A percentile compares a stretch with the other conserved stretches of the same genome.
phyloP scores from a whole-genome alignment of 2,113 vertebrate species.

The Gavialis gangeticus region DNA sequence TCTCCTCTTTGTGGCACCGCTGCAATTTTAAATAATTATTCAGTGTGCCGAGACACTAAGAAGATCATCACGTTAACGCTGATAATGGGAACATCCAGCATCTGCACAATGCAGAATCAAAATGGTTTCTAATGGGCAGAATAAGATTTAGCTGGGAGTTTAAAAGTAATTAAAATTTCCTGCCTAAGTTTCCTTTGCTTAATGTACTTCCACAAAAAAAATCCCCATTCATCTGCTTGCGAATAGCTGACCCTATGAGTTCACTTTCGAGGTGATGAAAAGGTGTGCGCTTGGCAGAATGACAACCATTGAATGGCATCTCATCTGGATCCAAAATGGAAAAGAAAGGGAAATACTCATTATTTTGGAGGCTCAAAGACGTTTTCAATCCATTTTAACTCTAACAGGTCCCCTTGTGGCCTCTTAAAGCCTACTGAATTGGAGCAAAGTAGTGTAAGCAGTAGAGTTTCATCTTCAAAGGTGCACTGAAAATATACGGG shows the following conservation, averaged over 20 bases:
- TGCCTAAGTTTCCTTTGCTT: slow-evolving; percentile 65
- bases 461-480: slow-evolving; percentile 78
- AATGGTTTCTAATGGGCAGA: slow-evolving; percentile 55
- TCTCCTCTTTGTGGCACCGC: slow-evolving; percentile 46
- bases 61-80: slow-evolving; percentile 62
- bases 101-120: slow-evolving; percentile 40
- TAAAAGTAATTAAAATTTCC: slow-evolving; percentile 75
- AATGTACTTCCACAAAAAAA: slow-evolving; percentile 55
- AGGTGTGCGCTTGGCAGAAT: slow-evolving; percentile 46
- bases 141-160: slow-evolving; percentile 47
- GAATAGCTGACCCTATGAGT: slow-evolving; percentile 67
- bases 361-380: slow-evolving; percentile 78
- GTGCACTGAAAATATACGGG: slow-evolving; percentile 70
- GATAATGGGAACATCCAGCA: slow-evolving; percentile 49
- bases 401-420: slow-evolving; percentile 74
- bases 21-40: slow-evolving; percentile 51
- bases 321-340: slow-evolving; percentile 77
- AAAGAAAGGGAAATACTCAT: slow-evolving; percentile 79
- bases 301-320: slow-evolving; percentile 65
- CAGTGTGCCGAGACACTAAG: slow-evolving; percentile 35
- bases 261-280: slow-evolving; percentile 50
- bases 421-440: slow-evolving; percentile 80
- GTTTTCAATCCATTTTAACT: slow-evolving; percentile 77
- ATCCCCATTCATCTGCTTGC: not conserved
- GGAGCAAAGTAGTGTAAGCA: slow-evolving; percentile 69